Conservation (phyloP, 2,888 invertebrate genomes). For the Cheilosia impressa region DNA sequence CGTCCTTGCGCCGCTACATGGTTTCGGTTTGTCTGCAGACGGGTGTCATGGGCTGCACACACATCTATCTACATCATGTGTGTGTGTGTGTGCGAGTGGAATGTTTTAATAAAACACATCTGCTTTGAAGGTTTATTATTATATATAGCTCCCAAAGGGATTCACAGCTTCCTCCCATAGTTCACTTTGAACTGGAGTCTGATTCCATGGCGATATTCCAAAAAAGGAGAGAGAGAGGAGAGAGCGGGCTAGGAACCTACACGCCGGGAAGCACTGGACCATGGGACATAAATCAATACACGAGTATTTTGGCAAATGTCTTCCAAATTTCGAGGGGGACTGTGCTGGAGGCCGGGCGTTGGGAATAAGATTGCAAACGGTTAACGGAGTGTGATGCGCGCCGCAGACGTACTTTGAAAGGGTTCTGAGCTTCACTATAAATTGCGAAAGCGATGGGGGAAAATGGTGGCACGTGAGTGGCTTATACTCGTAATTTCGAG, state of each 20-base stretch:
- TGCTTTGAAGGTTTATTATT: slow-evolving; percentile 75
- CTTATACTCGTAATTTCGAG: slow-evolving; percentile 52
- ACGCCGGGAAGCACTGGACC: slow-evolving; percentile 45
- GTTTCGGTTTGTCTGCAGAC: slow-evolving; percentile 22
- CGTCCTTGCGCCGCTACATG: slow-evolving; percentile 22
- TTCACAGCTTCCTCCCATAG: slow-evolving; percentile 62
- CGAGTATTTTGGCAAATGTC: slow-evolving; percentile 57
- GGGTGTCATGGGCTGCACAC: slow-evolving; percentile 6
- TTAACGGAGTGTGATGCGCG: slow-evolving; percentile 67
- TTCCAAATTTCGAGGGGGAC: slow-evolving; percentile 44
- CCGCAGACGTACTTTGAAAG: slow-evolving; percentile 47
- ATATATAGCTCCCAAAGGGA: slow-evolving; percentile 68
- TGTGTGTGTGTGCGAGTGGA: slow-evolving; percentile 34
- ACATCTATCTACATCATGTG: not conserved
- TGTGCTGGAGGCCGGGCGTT: not conserved
- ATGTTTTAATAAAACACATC: slow-evolving; percentile 75
- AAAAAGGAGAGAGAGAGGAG: slow-evolving; percentile 18
- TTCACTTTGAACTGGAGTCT: slow-evolving; percentile 22
- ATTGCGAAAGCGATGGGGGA: not conserved
- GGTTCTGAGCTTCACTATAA: slow-evolving; percentile 23
- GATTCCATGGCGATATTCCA: slow-evolving; percentile 1
- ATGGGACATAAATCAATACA: slow-evolving; percentile 73
- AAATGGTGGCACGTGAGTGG: slow-evolving; percentile 65
- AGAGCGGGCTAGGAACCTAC: slow-evolving; percentile 28
- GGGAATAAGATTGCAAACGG: slow-evolving; percentile 38